Evolutionary conservation across 2,113 vertebrate species (phyloP), one percentile per base, ranked within the genome.

Genomic region (Pteronura brasiliensis): DNA sequence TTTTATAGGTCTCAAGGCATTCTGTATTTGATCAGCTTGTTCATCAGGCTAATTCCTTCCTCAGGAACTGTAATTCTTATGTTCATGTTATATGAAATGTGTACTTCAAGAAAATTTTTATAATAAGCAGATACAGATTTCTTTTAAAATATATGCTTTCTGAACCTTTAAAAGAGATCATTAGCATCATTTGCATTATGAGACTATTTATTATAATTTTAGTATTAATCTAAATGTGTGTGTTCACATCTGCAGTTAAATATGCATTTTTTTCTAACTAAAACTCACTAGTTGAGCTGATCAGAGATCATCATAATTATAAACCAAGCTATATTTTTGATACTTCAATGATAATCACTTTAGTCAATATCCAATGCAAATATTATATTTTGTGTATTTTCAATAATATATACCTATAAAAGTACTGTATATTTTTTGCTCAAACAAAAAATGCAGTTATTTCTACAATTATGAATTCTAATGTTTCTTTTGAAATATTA

Each of bases 401-500:
- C 5, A 77, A 27, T 63, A 95, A 86, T 80, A 72, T 23, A 39
- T 15, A 34, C 8, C 23, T 90, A 15, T 23, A 91, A 63, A 93
- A 79, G 65, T 31, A 27, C 7, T 42, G 4, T 65, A 42, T 63
- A 31, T 0, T 49, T 90, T 92, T 93, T 96, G 14, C 17, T 36
- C 3, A 76, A 74, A 57, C 21, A 59, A 81, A 95, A 90, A 81
- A 8, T 69, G 14, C 31, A 3, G 1, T 7, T 71, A 74, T 76
- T 83, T 87, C 6, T 87, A 31, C 7, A 93, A 93, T 79, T 83
- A 84, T 55, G 7, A 88, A 84, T 65, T 77, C 11, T 95, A 84
- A 47, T 55, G 4, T 27, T 95, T 92, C 17, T 69, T 4, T 84
- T 84, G 49, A 92, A 72, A 69, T 97, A 93, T 65, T 88, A 90